phyloP scores from a whole-genome alignment of 2,888 invertebrate species.

The Mechanitis messenoides region DNA sequence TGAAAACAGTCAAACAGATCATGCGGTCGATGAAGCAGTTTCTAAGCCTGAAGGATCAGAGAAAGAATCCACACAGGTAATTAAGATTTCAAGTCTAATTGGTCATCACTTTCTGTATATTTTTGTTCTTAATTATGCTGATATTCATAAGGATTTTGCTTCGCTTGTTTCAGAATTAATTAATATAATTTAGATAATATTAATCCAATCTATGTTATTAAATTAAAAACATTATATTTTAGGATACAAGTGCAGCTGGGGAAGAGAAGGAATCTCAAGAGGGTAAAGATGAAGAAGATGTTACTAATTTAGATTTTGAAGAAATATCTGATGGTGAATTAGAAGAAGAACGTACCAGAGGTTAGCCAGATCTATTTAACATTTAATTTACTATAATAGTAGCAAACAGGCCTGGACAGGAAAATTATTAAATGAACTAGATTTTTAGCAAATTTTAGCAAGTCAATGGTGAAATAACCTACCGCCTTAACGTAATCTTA shows the following conservation, averaged over 20 bases:
- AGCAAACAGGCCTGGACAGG: constrained; percentile 11
- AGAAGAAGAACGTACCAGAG: constrained; percentile 84
- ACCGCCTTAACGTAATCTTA: too few relatives aligned
- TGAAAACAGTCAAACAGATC: constrained; percentile 59
- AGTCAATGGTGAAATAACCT: too few relatives aligned
- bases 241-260: constrained; percentile 63
- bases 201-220: too few relatives aligned
- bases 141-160: too few relatives aligned
- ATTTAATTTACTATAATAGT: too few relatives aligned
- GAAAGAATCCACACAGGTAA: constrained; percentile 65
- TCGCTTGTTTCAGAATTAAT: too few relatives aligned
- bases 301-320: constrained; percentile 88
- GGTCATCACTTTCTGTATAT: too few relatives aligned
- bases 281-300: constrained; percentile 82
- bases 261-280: constrained; percentile 72
- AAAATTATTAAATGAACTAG: too few relatives aligned
- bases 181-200: too few relatives aligned
- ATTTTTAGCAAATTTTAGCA: not conserved
- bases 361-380: constrained; percentile 31
- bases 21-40: constrained; percentile 46
- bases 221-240: not conserved
- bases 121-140: too few relatives aligned
- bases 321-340: constrained; percentile 93
- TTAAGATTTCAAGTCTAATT: not conserved
- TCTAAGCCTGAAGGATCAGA: constrained; percentile 57